Base-by-base conservation (phyloP, 2,797 vertebrate species). In the Xiphorhynchus erythropygius region DNA sequence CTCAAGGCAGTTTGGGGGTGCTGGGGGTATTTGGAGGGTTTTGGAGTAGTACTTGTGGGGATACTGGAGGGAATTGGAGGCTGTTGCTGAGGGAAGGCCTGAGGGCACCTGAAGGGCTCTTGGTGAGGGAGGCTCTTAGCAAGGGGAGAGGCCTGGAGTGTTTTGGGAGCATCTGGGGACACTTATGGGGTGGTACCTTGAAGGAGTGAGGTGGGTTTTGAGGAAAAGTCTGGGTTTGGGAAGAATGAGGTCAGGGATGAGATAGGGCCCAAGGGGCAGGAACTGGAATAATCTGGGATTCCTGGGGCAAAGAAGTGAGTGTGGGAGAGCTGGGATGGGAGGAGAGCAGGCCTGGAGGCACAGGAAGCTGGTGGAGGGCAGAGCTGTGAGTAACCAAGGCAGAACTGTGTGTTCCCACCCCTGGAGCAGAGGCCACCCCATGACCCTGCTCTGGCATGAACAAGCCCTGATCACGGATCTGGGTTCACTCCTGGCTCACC, bases 21-120 rank as follows among this genome's bases (percentile, higher is more conserved):
- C 35, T 65, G 59, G 10, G 52, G 24, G 7, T 41, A 0, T 49
- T 62, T 57, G 60, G 32, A 65, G 19, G 33, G 12, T 2, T 2
- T 8, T 47, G 46, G 33, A 13, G 15, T 37, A 23, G 25, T 41
- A 44, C 21, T 30, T 10, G 1, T 8, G 17, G 23, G 13, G 13
- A 2, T 21, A 2, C 4, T 41, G 19, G 10, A 18, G 6, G 6
- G 2, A 28, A 7, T 2, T 32, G 67, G 30, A 6, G 5, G 7
- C n/a, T 79, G 21, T 7, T 55, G 9, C 2, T 52, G 28, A 37
- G n/a, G 18, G 27, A 25, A 32, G 41, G 41, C 23, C 50, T 73
- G 67, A n/a, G 35, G 11, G 5, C n/a, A 46, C 11, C 9, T 18
- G 33, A 69, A 46, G 52, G 25, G 22, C n/a, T 44, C 18, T 25